A percentile compares a stretch with the other conserved stretches of the same genome.
phyloP scores from a whole-genome alignment of 2,113 vertebrate species.

The Spermophilus dauricus region DNA sequence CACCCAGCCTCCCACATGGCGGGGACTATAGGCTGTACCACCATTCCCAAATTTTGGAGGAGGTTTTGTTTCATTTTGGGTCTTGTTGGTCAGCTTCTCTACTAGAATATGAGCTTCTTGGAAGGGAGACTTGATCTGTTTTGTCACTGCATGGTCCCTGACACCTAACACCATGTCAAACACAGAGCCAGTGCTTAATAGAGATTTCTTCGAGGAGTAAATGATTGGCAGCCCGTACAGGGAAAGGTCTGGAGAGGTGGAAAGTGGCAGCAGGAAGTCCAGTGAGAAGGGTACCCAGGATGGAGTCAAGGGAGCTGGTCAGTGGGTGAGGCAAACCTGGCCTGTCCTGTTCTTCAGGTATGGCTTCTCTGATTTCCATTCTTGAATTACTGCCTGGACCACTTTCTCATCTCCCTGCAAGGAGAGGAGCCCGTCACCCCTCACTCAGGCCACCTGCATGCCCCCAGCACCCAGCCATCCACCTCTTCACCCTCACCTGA shows the following conservation, averaged over 20 bases:
- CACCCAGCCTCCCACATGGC: too few species aligned
- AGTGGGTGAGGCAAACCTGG: conserved; percentile 85
- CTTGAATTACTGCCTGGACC: conserved; percentile 89
- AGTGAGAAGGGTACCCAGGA: not conserved
- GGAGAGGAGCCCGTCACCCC: not conserved
- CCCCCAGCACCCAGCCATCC: not conserved
- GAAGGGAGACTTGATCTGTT: not conserved
- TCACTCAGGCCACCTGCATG: too few species aligned
- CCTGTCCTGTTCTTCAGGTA: conserved; percentile 90
- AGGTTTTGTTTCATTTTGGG: too few species aligned
- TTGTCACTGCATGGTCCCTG: not conserved
- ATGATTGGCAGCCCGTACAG: not conserved
- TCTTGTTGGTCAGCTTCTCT: not conserved
- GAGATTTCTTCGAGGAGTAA: not conserved
- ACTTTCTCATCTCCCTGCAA: conserved; percentile 90
- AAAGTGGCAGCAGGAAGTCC: not conserved
- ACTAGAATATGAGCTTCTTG: not conserved
- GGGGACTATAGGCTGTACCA: too few species aligned
- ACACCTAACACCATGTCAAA: not conserved
- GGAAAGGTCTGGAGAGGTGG: not conserved
- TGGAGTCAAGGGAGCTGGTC: not conserved
- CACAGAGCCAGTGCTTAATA: not conserved
- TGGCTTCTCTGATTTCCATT: conserved; percentile 88
- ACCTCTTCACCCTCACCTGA: conserved; percentile 80
- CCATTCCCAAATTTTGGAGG: not conserved